Percentiles rank a stretch among this genome's conserved stretches.
Conservation (phyloP, 2,888 invertebrate genomes). For the Melangyna quadrimaculata region DNA sequence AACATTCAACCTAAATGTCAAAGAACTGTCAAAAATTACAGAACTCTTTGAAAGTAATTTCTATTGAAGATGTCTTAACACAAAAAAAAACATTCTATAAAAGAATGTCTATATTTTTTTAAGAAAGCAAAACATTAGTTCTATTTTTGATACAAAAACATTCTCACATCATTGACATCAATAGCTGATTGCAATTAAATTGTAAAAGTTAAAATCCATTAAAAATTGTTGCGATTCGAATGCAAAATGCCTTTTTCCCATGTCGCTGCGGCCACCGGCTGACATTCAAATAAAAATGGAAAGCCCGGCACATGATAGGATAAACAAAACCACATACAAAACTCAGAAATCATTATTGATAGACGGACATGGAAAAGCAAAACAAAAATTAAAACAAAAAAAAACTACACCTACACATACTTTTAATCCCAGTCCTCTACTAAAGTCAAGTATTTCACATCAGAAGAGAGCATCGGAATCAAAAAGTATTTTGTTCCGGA, state of each 20-base stretch:
- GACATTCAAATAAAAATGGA: background rate
- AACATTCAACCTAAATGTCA: background rate
- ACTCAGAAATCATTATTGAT: conserved; percentile 6
- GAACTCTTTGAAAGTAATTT: background rate
- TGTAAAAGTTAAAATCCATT: background rate
- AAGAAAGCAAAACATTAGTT: background rate
- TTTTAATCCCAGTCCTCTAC: conserved; percentile 32
- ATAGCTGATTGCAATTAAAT: background rate
- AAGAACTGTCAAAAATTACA: background rate
- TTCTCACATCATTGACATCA: background rate
- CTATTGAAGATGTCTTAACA: background rate
- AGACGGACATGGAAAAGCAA: background rate
- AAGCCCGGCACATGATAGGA: background rate
- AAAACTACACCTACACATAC: background rate
- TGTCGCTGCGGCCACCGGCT: too few species aligned
- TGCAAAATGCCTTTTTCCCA: background rate
- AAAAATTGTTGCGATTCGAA: background rate
- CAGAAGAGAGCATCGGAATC: background rate
- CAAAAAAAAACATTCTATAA: background rate
- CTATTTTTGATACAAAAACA: background rate
- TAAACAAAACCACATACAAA: background rate
- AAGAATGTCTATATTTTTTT: background rate
- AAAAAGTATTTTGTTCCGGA: conserved; percentile 20
- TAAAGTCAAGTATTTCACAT: conserved; percentile 30
- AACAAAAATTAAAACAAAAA: background rate